Base-by-base conservation (phyloP, 1,140 invertebrate genomes). In the Nasonia longicornis region DNA sequence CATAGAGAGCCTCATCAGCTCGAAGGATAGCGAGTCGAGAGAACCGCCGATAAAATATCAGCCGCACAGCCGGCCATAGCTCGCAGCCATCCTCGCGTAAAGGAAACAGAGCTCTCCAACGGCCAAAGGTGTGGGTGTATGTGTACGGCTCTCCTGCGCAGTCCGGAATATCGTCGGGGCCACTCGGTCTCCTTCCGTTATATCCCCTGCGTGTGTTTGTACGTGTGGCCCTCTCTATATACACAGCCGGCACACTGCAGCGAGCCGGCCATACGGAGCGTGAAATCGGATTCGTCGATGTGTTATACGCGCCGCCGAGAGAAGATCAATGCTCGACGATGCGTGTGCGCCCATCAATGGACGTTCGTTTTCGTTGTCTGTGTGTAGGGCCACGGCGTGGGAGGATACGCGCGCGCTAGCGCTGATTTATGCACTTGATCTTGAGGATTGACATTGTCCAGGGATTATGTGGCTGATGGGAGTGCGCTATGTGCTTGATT, bases 271-370 rank as follows among this genome's bases (percentile, higher is more conserved):
- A 76, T 75, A 31, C 74, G 29, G 45, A 76, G 45, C 74, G 58
- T 76, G 74, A 76, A 76, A 76, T 76, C 74, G 74, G 74, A 76
- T 76, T 64, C 74, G 74, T 66, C 29, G 52, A 45, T 66, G 74
- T 76, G 74, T 76, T 45, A 42, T 45, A 66, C 52, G 20, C 58
- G 22, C 26, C 20, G 26, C 72, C n/a, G 16, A 63, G 45, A 72
- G 72, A 16, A 63, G 48, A 74, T 74, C 72, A 74, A 74, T 74
- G 72, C 38, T 74, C 72, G 72, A 42, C 72, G 72, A 31, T 63
- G 72, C 72, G 48, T 74, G 48, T 74, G 48, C 22, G 48, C 42
- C 42, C 42, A 73, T 73, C 71, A 48, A 73, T 52, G 45, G 38
- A n/a, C 38, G 22, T 73, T 73, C 45, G n/a, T 73, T 73, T 52